phyloP scores from a whole-genome alignment of 1,140 invertebrate species.

The Eueides isabella region DNA sequence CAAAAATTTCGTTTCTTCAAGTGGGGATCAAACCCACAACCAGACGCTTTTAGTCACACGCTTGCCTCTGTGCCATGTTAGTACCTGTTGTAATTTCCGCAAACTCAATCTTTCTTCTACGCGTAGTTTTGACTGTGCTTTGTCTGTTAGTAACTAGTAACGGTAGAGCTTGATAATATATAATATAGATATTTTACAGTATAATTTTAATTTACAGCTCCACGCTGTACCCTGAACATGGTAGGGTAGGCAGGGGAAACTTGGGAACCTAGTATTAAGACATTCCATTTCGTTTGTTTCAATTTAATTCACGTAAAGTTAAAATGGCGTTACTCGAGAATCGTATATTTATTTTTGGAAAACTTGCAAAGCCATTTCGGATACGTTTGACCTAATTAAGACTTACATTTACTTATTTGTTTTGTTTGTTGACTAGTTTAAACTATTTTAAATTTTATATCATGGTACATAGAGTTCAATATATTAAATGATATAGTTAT shows the following conservation, averaged over 20 bases:
- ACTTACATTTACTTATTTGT: conserved; percentile 11
- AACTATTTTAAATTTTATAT: neutral
- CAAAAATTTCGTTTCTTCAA: too few species aligned
- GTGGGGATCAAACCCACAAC: too few species aligned
- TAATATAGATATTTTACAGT: too few species aligned
- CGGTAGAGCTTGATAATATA: too few species aligned
- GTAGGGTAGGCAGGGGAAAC: neutral
- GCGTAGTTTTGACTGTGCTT: too few species aligned
- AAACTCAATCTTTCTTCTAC: too few species aligned
- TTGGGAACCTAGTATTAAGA: neutral
- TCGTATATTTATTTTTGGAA: conserved; percentile 8
- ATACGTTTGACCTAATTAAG: conserved; percentile 26
- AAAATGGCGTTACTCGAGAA: neutral
- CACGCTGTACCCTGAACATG: too few species aligned
- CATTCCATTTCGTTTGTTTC: neutral
- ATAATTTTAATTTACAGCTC: too few species aligned
- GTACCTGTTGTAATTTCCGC: too few species aligned
- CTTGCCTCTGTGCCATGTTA: too few species aligned
- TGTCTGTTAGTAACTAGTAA: too few species aligned
- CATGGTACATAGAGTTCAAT: neutral
- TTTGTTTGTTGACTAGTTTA: neutral
- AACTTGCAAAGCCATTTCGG: conserved; percentile 14
- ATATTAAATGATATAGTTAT: neutral
- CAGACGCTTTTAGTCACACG: too few species aligned
- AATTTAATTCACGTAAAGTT: neutral